Evolutionary conservation across 2,888 invertebrate species (phyloP).

Genomic region (Apamea sordens): DNA sequence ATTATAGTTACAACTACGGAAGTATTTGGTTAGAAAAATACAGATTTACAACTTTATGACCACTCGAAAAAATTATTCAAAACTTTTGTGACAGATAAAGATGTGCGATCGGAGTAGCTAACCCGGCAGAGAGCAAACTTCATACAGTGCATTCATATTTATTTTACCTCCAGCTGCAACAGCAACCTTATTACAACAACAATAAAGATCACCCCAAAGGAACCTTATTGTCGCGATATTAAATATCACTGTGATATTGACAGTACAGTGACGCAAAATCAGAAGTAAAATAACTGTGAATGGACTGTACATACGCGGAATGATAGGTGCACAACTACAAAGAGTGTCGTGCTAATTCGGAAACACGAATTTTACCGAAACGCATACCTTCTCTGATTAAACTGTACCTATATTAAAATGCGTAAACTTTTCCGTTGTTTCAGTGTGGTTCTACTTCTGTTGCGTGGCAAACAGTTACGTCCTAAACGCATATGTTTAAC

Average conservation of each 20-base stretch:
- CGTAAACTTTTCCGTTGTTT: slow-evolving; percentile 60
- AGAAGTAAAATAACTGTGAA: too few species aligned
- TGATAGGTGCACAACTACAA: not conserved
- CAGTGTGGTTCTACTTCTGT: slow-evolving; percentile 80
- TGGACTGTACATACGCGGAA: not conserved
- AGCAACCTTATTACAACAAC: too few species aligned
- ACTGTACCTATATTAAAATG: not conserved
- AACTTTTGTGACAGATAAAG: not conserved
- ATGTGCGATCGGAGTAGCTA: too few species aligned
- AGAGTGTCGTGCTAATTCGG: not conserved
- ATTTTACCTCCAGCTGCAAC: too few species aligned
- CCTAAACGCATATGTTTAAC: slow-evolving; percentile 44
- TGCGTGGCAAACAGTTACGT: slow-evolving; percentile 75
- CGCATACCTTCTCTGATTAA: not conserved
- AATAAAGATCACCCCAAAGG: too few species aligned
- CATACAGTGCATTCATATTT: too few species aligned
- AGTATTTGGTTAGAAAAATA: not conserved
- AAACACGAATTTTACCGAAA: not conserved
- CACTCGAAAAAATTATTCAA: not conserved
- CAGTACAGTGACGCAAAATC: too few species aligned
- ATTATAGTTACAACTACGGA: not conserved
- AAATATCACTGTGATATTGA: too few species aligned
- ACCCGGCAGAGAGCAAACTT: too few species aligned
- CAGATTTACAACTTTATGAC: not conserved
- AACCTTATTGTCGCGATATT: too few species aligned